Evolutionary conservation across 2,888 invertebrate genomes (phyloP), one percentile per base, ranked within the genome.

Genomic region (Ectobius pallidus): DNA sequence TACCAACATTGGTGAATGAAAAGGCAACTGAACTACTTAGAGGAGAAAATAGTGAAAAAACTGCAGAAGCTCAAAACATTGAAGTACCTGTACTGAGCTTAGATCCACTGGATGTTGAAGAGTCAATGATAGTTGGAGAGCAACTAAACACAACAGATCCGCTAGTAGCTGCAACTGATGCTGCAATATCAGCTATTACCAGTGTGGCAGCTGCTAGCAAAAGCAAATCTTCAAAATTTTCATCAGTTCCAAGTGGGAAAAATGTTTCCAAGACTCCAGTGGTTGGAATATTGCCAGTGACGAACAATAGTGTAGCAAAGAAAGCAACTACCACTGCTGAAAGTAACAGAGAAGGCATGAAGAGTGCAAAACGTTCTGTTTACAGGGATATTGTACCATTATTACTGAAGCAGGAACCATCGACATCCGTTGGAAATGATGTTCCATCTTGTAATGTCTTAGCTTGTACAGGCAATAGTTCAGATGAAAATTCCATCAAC

Each of bases 151-250:
- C n/a, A n/a, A n/a, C 65, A 22, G 30, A 46, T 55, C 49, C 71
- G 25, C 46, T 74, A 25, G 74, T 42, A 34, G 62, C 22, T 42
- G 70, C 70, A 11, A 69, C 72, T 27, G 46, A 73, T 44, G 74
- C 22, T 20, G 67, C 73, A 22, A 67, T 71, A 18, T 71, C 68
- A 44, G 73, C 67, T 27, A 52, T 72, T 22, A 71, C 32, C 55
- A 63, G 52, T 61, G 70, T 63, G 34, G 67, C 44, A 22, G 55
- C 68, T n/a, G 61, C 68, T 42, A 18, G 27, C n/a, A 46, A 46
- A 46, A 46, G 46, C 27, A n/a, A 65, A 25, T 30, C 30, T 4
- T 58, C 16, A 9, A 58, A n/a, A 58, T 25, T 2, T 30, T 2
- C n/a, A 6, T 34, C 14, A 18, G 9, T 30, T 58, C 30, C 2